Conservation (phyloP, 2,113 vertebrate species). For the Sander vitreus region DNA sequence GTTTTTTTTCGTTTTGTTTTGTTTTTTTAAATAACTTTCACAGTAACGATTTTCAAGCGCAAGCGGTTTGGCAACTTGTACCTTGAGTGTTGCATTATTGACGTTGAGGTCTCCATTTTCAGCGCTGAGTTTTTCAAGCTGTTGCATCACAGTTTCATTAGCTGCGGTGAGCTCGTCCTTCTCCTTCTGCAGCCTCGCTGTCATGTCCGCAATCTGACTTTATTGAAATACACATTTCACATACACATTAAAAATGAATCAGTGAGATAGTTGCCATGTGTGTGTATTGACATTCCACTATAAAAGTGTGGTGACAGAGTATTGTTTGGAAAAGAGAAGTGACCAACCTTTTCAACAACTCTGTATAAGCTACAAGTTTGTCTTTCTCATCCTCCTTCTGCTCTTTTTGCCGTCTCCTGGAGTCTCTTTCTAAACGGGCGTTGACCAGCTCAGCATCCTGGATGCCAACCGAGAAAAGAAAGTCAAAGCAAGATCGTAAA, state of each 20-base stretch:
- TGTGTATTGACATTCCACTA: neutral
- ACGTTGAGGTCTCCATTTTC: constrained; percentile 83
- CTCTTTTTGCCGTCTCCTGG: constrained; percentile 84
- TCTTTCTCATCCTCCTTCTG: constrained; percentile 82
- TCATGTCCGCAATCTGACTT: constrained; percentile 86
- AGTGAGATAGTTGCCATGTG: too few species aligned
- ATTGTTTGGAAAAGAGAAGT: too few species aligned
- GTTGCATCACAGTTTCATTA: constrained; percentile 79
- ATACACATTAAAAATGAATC: neutral
- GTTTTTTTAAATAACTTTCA: neutral
- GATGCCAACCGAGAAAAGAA: neutral
- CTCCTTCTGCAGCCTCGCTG: constrained; percentile 80
- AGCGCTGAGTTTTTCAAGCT: constrained; percentile 78
- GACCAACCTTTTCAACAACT: constrained; percentile 86
- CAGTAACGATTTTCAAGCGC: neutral
- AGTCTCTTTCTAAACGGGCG: constrained; percentile 78
- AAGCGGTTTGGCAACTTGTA: constrained; percentile 54
- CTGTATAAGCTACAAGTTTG: constrained; percentile 79
- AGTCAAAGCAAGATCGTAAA: neutral
- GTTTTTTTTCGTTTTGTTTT: neutral
- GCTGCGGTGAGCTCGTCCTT: constrained; percentile 75
- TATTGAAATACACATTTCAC: neutral
- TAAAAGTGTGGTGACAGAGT: neutral
- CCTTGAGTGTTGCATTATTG: constrained; percentile 88
- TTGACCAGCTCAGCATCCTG: constrained; percentile 87